Evolutionary conservation across 2,888 invertebrate genomes (phyloP).

Genomic region (Orthosia gothica): DNA sequence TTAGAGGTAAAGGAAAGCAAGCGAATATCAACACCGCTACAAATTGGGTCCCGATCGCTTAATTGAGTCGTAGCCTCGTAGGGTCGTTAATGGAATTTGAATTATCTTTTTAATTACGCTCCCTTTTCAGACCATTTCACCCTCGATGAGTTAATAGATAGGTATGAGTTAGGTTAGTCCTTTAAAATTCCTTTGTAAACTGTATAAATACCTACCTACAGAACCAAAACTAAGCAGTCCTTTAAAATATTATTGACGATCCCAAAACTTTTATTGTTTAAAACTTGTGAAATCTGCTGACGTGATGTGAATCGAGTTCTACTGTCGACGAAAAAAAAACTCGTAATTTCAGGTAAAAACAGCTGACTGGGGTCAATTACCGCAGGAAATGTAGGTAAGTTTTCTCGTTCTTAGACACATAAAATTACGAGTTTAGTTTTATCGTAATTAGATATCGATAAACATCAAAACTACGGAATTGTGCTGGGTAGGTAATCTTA

Average conservation of each 20-base stretch:
- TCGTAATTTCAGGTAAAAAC: too few relatives aligned
- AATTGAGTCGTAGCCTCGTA: conserved; percentile 23
- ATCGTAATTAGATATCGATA: too few relatives aligned
- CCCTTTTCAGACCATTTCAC: conserved; percentile 31
- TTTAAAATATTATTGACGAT: not conserved
- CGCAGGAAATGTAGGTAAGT: too few relatives aligned
- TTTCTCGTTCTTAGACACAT: too few relatives aligned
- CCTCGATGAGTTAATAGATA: not conserved
- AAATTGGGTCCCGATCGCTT: conserved; percentile 10
- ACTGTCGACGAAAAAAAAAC: too few relatives aligned
- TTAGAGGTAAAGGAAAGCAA: not conserved
- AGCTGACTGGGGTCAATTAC: too few relatives aligned
- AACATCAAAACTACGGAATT: too few relatives aligned
- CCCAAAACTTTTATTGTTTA: not conserved
- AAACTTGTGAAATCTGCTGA: too few relatives aligned
- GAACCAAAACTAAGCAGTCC: not conserved
- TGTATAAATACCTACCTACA: not conserved
- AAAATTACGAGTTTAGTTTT: too few relatives aligned
- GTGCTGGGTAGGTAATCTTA: too few relatives aligned
- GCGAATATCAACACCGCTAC: not conserved
- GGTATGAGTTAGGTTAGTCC: not conserved
- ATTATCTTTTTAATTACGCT: conserved; percentile 43
- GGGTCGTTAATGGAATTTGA: conserved; percentile 40
- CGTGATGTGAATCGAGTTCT: too few relatives aligned
- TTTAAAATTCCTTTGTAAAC: conserved; percentile 3